Base-by-base conservation (phyloP, 2,113 vertebrate species). In the Phaetusa simplex region DNA sequence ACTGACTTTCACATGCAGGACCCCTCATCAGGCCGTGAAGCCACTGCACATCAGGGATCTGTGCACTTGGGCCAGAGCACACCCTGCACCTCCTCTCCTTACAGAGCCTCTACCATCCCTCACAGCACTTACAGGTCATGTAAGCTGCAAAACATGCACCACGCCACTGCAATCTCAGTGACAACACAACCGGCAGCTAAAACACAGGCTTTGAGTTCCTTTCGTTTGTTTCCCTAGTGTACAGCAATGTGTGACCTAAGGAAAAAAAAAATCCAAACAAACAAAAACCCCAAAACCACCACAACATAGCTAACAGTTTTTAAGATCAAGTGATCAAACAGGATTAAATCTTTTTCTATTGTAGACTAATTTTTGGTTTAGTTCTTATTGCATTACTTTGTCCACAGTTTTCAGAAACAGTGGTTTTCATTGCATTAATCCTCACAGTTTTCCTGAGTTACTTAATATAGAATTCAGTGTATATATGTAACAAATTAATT, bases 161-260 rank as follows among this genome's bases (percentile, higher is more conserved):
- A 7, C 9, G 19, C 6, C 17, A 18, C 42, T 11, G 38, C 43
- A 45, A 9, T 23, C 66, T 73, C 42, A 47, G 30, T 38, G 53
- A 26, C 0, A 3, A 56, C 36, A 42, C 26, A 47, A 22, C 18
- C 2, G 0, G 11, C 2, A 0, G 6, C 9, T 24, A 5, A 65
- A 70, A 38, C 19, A 34, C 21, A 34, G 34, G 29, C 40, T 83
- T 38, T n/a, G 17, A n/a, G 38, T 14, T 58, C 38, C 36, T 47
- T 14, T 73, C 53, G 9, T 20, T 90, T 32, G 3, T 36, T 92
- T 24, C 14, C 36, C 14, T 22, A 6, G 13, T 11, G 20, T 32
- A 56, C 8, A 58, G 9, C 4, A 22, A 43, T 5, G 8, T 8
- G 22, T 72, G 16, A 72, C 18, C 6, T 43, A 49, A 61, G 21